Conservation (phyloP, 1,140 invertebrate genomes). For the Bombus superbus region DNA sequence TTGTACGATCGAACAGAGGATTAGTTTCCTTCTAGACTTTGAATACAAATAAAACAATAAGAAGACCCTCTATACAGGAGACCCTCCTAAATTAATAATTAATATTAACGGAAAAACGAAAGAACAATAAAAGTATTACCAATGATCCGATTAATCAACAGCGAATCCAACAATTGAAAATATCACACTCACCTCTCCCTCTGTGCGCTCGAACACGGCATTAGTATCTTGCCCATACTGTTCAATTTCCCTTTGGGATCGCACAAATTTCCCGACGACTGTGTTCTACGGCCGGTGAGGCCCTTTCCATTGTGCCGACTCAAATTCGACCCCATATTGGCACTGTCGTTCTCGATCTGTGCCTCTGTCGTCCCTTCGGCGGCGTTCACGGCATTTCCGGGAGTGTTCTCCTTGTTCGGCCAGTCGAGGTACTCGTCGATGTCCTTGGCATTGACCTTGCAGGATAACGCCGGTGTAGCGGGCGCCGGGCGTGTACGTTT, state of each 20-base stretch:
- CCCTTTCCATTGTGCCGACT: conserved; percentile 88
- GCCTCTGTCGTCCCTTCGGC: conserved; percentile 28
- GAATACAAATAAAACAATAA: too few species aligned
- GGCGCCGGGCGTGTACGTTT: conserved; percentile 54
- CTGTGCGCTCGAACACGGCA: conserved; percentile 75
- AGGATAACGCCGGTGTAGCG: conserved; percentile 56
- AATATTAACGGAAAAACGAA: too few species aligned
- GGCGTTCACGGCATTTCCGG: conserved; percentile 64
- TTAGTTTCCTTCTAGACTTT: too few species aligned
- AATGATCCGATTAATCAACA: neutral
- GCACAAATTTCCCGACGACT: conserved; percentile 86
- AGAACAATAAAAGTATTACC: too few species aligned
- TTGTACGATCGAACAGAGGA: too few species aligned
- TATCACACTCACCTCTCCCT: conserved; percentile 77
- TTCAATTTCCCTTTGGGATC: conserved; percentile 79
- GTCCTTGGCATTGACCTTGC: conserved; percentile 70
- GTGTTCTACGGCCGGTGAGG: conserved; percentile 86
- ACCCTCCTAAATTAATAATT: too few species aligned
- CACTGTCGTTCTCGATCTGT: conserved; percentile 16
- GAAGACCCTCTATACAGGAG: too few species aligned
- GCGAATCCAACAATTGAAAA: neutral
- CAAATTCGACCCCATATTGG: conserved; percentile 88
- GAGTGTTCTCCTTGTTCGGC: conserved; percentile 78
- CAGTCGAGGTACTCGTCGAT: conserved; percentile 71
- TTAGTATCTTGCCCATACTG: conserved; percentile 80